Conservation (phyloP, 1,140 invertebrate genomes). For the Atopsyche davidsoni region DNA sequence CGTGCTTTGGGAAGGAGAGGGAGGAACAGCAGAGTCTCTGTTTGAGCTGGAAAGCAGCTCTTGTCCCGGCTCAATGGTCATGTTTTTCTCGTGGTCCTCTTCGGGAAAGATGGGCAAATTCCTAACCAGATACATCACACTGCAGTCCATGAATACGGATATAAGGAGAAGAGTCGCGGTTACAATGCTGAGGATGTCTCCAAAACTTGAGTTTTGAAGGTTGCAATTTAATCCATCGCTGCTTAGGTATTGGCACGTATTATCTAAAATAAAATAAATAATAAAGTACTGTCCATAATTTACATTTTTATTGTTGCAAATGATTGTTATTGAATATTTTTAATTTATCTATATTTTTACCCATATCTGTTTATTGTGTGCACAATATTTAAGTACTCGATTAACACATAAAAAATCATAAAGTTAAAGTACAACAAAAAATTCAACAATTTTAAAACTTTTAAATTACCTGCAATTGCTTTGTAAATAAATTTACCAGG, state of each 20-base stretch:
- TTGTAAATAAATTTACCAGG: slow-evolving; percentile 52
- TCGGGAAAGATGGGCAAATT: slow-evolving; percentile 17
- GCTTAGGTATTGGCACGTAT: slow-evolving; percentile 37
- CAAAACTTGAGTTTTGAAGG: slow-evolving; percentile 23
- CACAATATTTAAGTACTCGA: too few relatives aligned
- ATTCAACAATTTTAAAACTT: too few relatives aligned
- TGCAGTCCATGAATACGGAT: slow-evolving; percentile 15
- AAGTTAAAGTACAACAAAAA: too few relatives aligned
- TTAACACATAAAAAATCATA: too few relatives aligned
- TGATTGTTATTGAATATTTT: too few relatives aligned
- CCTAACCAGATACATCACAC: slow-evolving; percentile 13
- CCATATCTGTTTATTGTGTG: too few relatives aligned
- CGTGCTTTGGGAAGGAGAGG: too few relatives aligned
- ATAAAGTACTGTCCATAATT: slow-evolving; percentile 1
- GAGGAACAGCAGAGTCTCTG: too few relatives aligned
- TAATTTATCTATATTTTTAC: too few relatives aligned
- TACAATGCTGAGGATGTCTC: slow-evolving; percentile 18
- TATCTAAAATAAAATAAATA: slow-evolving; percentile 29
- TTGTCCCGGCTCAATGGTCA: neutral
- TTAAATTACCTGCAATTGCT: slow-evolving; percentile 41
- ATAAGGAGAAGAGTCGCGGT: slow-evolving; percentile 19
- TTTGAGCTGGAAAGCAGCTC: too few relatives aligned
- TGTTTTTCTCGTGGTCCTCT: slow-evolving; percentile 9
- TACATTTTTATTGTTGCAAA: too few relatives aligned
- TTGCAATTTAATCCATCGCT: slow-evolving; percentile 15